A percentile compares a stretch with the other conserved stretches of the same genome.
Evolutionary conservation across 2,113 vertebrate species (phyloP).

Genomic region (Hyperopisus bebe): DNA sequence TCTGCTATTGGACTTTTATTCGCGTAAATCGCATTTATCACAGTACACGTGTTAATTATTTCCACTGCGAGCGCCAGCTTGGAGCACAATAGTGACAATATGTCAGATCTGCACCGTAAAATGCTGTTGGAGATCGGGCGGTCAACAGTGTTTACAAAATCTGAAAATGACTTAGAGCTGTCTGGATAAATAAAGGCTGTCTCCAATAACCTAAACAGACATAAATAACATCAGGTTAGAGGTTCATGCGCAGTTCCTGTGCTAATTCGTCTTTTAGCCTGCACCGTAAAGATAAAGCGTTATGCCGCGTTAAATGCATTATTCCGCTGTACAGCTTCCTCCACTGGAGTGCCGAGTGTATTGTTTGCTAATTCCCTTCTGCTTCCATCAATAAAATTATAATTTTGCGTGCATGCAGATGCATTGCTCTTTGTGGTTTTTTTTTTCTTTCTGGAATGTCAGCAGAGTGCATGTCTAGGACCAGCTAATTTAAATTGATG

Average conservation of each 20-base stretch:
- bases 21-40: background rate
- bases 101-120: background rate
- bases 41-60: background rate
- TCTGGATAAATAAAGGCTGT: constrained; percentile 16
- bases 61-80: background rate
- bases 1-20: background rate
- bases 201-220: constrained; percentile 14
- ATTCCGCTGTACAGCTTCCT: constrained; percentile 17
- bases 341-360: constrained; percentile 6
- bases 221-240: constrained; percentile 21
- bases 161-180: background rate
- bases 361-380: constrained; percentile 29
- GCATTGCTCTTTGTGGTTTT: background rate
- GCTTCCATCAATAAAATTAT: constrained; percentile 27
- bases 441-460: background rate
- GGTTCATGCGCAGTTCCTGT: background rate
- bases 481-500: constrained; percentile 27
- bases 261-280: constrained; percentile 38
- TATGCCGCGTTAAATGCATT: constrained; percentile 25
- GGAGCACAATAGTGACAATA: background rate
- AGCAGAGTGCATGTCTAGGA: constrained; percentile 4
- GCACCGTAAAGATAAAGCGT: constrained; percentile 29
- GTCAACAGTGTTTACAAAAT: constrained; percentile 15
- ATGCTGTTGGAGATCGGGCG: background rate
- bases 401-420: constrained; percentile 14